phyloP scores from a whole-genome alignment of 1,140 invertebrate genomes.

The Artemia franciscana region DNA sequence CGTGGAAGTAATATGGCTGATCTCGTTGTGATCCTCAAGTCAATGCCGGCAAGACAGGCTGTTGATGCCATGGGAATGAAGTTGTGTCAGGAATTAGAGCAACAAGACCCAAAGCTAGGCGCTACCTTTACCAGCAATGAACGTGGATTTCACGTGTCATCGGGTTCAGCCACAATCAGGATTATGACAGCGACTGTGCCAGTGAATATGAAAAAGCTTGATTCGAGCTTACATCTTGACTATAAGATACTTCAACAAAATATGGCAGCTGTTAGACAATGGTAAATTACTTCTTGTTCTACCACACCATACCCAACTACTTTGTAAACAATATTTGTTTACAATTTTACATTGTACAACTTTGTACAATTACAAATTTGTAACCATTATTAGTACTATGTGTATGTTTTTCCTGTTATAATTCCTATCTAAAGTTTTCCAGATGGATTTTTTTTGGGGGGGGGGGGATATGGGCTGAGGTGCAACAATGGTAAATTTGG shows the following conservation, averaged over 20 bases:
- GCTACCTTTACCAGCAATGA: conserved; percentile 27
- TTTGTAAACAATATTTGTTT: too few species aligned
- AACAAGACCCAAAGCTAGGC: conserved; percentile 19
- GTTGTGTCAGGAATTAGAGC: conserved; percentile 57
- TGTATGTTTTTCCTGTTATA: too few species aligned
- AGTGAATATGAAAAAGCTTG: conserved; percentile 74
- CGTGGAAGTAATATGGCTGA: conserved; percentile 84
- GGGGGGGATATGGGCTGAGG: too few species aligned
- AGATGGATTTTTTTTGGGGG: too few species aligned
- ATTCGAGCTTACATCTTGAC: conserved; percentile 72
- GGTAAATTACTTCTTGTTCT: conserved; percentile 16
- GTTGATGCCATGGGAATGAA: conserved; percentile 74
- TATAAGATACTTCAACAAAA: conserved; percentile 64
- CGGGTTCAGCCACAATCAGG: conserved; percentile 49
- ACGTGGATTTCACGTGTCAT: conserved; percentile 55
- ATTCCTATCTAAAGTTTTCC: too few species aligned
- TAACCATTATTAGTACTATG: too few species aligned
- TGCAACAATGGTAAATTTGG: too few species aligned
- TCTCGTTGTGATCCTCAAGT: conserved; percentile 94
- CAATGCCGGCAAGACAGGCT: conserved; percentile 80
- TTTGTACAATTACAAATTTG: too few species aligned
- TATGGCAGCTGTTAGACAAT: conserved; percentile 76
- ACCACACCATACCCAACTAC: too few species aligned
- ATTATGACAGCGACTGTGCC: conserved; percentile 78
- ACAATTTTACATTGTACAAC: too few species aligned